These are phyloP conservation scores for Apostichopus japonicus DNA, from an alignment of 35 echinoderm and acorn worm species.

Conservation along the genomic window DNA sequence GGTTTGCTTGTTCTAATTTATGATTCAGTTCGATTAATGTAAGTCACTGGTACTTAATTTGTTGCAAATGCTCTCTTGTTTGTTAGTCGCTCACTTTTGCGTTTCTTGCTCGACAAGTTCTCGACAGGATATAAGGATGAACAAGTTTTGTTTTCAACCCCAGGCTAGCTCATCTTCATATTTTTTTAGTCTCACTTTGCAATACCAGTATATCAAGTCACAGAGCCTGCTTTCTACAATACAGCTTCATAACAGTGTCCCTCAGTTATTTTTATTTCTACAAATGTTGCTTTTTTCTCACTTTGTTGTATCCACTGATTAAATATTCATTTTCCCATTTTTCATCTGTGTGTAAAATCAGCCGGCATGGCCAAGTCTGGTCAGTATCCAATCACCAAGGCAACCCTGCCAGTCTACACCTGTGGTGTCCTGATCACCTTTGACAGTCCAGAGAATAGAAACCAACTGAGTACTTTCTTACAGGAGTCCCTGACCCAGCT, in stretches of 20 bases:
- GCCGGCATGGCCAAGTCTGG: slow-evolving; percentile 65
- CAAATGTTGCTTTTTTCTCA: background rate
- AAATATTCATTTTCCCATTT: background rate
- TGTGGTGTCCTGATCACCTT: slow-evolving; percentile 76
- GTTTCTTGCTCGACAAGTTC: no score
- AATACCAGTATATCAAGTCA: no score
- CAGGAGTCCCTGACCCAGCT: slow-evolving; percentile 84
- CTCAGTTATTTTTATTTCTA: background rate
- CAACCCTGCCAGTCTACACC: slow-evolving; percentile 84
- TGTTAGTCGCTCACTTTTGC: no score
- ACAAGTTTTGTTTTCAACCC: no score
- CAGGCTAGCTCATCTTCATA: no score
- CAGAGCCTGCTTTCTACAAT: no score
- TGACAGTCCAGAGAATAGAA: slow-evolving; percentile 80
- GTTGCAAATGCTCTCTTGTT: no score
- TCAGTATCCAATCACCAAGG: slow-evolving; percentile 78
- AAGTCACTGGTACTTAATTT: no score
- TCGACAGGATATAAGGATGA: no score
- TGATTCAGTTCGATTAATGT: no score
- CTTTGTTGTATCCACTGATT: background rate
- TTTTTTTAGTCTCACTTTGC: background rate
- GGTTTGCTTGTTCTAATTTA: no score
- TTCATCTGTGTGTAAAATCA: slow-evolving; percentile 6
- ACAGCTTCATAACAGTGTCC: background rate
- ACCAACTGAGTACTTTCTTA: slow-evolving; percentile 79